Conservation (phyloP, 2,797 vertebrate genomes). For the Merluccius polli region DNA sequence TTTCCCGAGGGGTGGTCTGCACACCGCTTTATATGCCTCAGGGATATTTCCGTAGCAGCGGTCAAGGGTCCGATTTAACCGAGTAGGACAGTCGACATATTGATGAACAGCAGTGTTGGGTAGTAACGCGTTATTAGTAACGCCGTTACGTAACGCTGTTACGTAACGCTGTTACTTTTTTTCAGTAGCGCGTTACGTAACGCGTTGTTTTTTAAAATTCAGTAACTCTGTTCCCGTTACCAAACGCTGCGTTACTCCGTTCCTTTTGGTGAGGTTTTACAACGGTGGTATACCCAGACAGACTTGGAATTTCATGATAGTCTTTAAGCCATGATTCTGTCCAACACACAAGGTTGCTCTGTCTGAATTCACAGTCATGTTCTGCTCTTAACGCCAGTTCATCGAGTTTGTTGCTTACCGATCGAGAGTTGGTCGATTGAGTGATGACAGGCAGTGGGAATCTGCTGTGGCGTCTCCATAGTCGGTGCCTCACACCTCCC, state of each 20-base stretch:
- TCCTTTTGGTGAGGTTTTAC: no score
- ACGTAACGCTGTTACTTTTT: no score
- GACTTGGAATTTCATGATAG: not conserved
- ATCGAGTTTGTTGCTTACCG: not conserved
- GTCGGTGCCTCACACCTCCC: conserved; percentile 2
- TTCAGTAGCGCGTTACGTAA: no score
- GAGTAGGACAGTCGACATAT: conserved; percentile 1
- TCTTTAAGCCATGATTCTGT: not conserved
- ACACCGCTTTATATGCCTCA: conserved; percentile 1
- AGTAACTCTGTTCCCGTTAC: no score
- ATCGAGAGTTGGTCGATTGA: conserved; percentile 9
- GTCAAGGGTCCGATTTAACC: conserved; percentile 1
- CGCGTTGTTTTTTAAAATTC: no score
- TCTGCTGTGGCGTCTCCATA: not conserved
- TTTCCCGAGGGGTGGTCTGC: not conserved
- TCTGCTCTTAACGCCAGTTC: not conserved
- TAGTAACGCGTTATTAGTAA: no score
- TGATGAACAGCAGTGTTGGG: conserved; percentile 10
- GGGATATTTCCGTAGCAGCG: conserved; percentile 15
- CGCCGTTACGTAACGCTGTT: no score
- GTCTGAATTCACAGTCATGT: conserved; percentile 2
- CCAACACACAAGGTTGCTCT: not conserved
- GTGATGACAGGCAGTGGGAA: conserved; percentile 8
- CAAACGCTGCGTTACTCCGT: no score
- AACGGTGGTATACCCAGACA: not conserved